Conservation (phyloP, 1,140 invertebrate genomes). For the Trachymyrmex septentrionalis region DNA sequence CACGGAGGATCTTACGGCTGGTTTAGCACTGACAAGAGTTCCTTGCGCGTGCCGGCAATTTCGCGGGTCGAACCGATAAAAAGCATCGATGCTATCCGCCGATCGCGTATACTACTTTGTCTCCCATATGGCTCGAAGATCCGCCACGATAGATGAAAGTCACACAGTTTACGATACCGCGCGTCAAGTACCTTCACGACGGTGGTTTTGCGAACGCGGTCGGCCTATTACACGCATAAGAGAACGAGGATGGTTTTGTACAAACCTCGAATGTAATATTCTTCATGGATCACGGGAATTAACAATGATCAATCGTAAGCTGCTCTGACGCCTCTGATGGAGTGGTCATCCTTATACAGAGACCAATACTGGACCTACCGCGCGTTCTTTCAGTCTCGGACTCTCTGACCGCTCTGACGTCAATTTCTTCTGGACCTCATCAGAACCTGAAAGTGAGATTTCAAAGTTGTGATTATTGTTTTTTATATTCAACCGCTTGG, state of each 20-base stretch:
- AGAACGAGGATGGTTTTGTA: constrained; percentile 19
- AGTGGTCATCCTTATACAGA: not conserved
- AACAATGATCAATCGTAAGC: not conserved
- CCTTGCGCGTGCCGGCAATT: constrained; percentile 48
- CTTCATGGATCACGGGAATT: not conserved
- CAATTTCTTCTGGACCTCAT: constrained; percentile 14
- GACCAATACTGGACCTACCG: constrained; percentile 4
- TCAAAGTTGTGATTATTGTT: constrained; percentile 52
- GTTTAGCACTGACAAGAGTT: constrained; percentile 35
- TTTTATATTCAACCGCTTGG: constrained; percentile 34
- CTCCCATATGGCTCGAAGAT: not conserved
- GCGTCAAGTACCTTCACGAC: constrained; percentile 1
- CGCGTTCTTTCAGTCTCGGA: constrained; percentile 1
- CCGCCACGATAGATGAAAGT: not conserved
- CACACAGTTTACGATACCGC: constrained; percentile 21
- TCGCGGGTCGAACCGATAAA: constrained; percentile 7
- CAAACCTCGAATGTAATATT: constrained; percentile 8
- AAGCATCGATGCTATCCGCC: constrained; percentile 34
- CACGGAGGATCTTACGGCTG: constrained; percentile 35
- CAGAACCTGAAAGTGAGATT: constrained; percentile 38
- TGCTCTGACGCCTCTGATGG: constrained; percentile 31
- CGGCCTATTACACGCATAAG: constrained; percentile 25
- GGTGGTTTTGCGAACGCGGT: constrained; percentile 26
- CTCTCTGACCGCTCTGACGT: constrained; percentile 22
- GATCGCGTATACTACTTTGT: constrained; percentile 12